Evolutionary conservation across 2,888 invertebrate species (phyloP), one percentile per base, ranked within the genome.

Genomic region (Rhagonycha lutea): DNA sequence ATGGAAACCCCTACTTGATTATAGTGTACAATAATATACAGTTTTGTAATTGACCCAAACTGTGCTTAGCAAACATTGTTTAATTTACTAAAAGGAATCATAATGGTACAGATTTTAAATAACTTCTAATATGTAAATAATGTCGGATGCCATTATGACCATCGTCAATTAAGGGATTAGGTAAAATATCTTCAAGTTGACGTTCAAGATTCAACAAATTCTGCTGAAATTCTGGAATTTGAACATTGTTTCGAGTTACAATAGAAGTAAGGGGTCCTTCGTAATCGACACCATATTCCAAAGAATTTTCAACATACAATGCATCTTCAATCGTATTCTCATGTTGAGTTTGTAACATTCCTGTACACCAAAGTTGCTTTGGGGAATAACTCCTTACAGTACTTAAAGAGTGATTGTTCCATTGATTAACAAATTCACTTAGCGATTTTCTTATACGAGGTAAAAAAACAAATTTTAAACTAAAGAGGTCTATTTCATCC

Each of bases 391-490:
- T 60, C 14, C 62, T n/a, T 12, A 11, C 47, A 29, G 70, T 62
- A 12, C 32, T 14, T 24, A 70, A 47, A 62, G 24, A 29, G 24
- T 74, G 74, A 24, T 47, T 32, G 69, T 73, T 73, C 73, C 73
- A 73, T 23, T 69, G 69, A 18, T 73, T 14, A 8, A 73, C 62
- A 67, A 72, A 67, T 24, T 26, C 28, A 65, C 63, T 12, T 67
- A 72, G 26, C 23, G 18, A 12, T 63, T 14, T 67, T 73, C 28
- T 12, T n/a, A 73, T 73, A 24, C 61, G 26, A 24, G 73, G 73
- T 8, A 73, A 23, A 47, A 24, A 73, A 29, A 69, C 18, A 14
- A 14, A 61, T 12, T 18, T 10, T n/a, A 69, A 69, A 28, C 28
- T 61, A 69, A 73, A 73, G 60, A 73, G n/a, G n/a, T n/a, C n/a